Evolutionary conservation across 2,113 vertebrate species (phyloP).

Genomic region (Solea solea): DNA sequence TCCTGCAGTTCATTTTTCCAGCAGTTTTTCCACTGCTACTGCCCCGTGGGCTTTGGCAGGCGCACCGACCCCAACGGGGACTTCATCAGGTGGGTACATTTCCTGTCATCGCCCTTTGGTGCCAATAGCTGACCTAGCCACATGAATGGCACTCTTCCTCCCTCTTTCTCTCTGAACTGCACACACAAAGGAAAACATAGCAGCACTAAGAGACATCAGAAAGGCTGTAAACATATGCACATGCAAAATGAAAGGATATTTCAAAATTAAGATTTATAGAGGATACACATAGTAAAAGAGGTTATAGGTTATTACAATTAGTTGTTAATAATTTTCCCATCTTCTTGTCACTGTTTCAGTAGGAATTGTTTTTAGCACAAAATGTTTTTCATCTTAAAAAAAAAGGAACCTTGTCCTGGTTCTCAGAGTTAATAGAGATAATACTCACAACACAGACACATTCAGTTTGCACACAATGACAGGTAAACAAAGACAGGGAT

Average conservation of each 20-base stretch:
- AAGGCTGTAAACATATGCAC: neutral
- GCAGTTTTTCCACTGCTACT: conserved; percentile 86
- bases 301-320: no score
- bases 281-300: neutral
- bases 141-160: conserved; percentile 39
- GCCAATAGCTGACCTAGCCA: conserved; percentile 14
- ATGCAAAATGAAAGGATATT: no score
- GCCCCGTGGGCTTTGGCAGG: conserved; percentile 83
- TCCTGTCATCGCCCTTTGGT: conserved; percentile 49
- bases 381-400: no score
- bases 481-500: neutral
- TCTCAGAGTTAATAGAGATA: neutral
- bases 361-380: no score
- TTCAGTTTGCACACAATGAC: neutral
- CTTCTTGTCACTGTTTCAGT: no score
- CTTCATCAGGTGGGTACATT: conserved; percentile 81
- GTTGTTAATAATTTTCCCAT: no score
- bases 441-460: neutral
- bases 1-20: conserved; percentile 85
- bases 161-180: conserved; percentile 40
- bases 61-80: conserved; percentile 85
- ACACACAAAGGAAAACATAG: neutral
- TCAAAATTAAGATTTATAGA: neutral
- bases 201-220: neutral
- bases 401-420: neutral